Conservation (phyloP, 2,888 invertebrate genomes). For the Drosophila helvetica region DNA sequence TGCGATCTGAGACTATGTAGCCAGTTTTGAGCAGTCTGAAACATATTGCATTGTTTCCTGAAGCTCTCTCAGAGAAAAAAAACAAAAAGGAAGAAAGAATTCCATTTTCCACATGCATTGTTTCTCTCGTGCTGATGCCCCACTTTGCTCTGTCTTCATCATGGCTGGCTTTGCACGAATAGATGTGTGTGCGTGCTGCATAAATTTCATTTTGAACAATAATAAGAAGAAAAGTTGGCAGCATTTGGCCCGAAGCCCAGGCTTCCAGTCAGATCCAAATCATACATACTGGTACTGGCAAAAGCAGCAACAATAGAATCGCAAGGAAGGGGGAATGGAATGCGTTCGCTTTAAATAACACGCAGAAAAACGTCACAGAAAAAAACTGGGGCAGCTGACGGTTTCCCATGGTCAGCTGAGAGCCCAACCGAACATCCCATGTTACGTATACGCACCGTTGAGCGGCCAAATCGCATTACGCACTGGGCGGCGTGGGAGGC, state of each 20-base stretch:
- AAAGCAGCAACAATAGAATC: conserved; percentile 25
- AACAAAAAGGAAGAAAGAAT: conserved; percentile 17
- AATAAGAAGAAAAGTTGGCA: conserved; percentile 74
- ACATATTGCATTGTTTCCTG: conserved; percentile 26
- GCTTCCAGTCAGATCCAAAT: conserved; percentile 56
- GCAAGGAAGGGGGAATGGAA: not conserved
- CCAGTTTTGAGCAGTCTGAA: not conserved
- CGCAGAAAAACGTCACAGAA: conserved; percentile 7
- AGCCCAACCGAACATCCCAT: not conserved
- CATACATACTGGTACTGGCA: conserved; percentile 38
- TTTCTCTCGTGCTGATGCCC: conserved; percentile 56
- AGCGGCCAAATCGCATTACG: conserved; percentile 58
- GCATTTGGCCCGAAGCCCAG: conserved; percentile 63
- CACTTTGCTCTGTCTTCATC: conserved; percentile 54
- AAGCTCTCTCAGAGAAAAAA: not conserved
- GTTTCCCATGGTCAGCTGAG: conserved; percentile 17
- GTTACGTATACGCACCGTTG: conserved; percentile 62
- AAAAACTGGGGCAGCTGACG: conserved; percentile 32
- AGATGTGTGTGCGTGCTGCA: conserved; percentile 30
- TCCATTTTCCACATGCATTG: conserved; percentile 55
- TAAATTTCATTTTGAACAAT: conserved; percentile 65
- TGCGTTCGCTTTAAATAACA: conserved; percentile 32
- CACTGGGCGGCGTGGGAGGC: conserved; percentile 7
- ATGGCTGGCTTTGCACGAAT: conserved; percentile 4
- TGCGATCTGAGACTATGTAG: not conserved